phyloP scores from a whole-genome alignment of 2,113 vertebrate species.

The Cyanoramphus novaezelandiae region DNA sequence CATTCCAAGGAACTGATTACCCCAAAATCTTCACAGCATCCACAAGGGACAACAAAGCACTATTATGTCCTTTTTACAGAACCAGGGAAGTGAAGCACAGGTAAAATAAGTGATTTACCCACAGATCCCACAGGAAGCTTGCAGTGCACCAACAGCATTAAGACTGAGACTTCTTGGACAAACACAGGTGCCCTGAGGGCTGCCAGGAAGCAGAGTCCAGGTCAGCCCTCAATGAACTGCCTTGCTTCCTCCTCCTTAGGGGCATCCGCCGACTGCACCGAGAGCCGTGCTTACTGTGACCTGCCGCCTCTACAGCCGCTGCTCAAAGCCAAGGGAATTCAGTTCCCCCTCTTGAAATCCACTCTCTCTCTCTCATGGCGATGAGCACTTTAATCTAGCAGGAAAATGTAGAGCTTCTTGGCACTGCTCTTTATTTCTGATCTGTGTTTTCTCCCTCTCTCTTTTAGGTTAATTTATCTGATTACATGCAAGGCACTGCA shows the following conservation, averaged over 20 bases:
- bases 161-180: not conserved
- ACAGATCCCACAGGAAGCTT: not conserved
- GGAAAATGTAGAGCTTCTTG: constrained; percentile 69
- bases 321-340: constrained; percentile 54
- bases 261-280: not conserved
- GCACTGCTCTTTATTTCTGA: constrained; percentile 57
- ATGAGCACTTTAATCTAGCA: constrained; percentile 68
- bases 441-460: constrained; percentile 58
- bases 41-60: not conserved
- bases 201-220: not conserved
- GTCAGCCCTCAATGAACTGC: not conserved
- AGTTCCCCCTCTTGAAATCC: constrained; percentile 18
- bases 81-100: not conserved
- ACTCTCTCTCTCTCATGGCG: constrained; percentile 53
- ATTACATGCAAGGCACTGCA: constrained; percentile 72
- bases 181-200: not conserved
- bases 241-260: not conserved
- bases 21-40: not conserved
- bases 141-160: not conserved
- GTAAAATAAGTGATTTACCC: not conserved
- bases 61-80: not conserved
- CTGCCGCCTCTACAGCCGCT: not conserved
- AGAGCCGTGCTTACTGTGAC: not conserved
- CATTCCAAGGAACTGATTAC: not conserved
- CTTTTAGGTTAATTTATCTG: constrained; percentile 83